phyloP scores from a whole-genome alignment of 2,113 vertebrate species.

The Cromileptes altivelis region DNA sequence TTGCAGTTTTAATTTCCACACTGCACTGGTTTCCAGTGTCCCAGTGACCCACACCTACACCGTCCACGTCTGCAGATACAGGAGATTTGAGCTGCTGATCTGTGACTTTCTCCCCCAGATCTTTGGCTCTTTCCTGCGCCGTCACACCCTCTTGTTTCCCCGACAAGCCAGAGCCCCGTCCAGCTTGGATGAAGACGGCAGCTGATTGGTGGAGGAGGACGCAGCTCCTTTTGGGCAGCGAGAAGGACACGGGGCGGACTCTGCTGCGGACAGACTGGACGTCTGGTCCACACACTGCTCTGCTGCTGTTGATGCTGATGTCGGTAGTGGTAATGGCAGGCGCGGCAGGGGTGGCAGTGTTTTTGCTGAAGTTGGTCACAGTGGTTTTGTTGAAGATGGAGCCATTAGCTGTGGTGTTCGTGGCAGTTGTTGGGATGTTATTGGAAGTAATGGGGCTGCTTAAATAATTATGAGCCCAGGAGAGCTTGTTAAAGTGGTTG shows the following conservation, averaged over 20 bases:
- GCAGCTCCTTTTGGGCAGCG: constrained; percentile 77
- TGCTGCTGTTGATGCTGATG: background rate
- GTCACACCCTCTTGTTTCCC: constrained; percentile 41
- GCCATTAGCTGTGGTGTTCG: background rate
- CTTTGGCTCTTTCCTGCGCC: constrained; percentile 34
- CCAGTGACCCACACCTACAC: constrained; percentile 20
- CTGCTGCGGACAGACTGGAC: constrained; percentile 28
- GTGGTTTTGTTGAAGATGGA: constrained; percentile 27
- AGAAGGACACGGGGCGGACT: constrained; percentile 78
- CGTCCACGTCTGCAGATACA: constrained; percentile 13
- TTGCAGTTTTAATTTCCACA: constrained; percentile 45
- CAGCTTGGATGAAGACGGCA: constrained; percentile 75
- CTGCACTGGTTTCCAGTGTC: constrained; percentile 57
- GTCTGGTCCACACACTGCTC: background rate
- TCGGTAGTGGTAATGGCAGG: background rate
- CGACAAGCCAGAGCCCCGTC: constrained; percentile 29
- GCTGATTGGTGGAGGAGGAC: constrained; percentile 78
- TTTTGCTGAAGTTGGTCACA: background rate
- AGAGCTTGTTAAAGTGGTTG: constrained; percentile 56
- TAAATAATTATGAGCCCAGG: constrained; percentile 52
- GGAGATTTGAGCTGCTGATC: constrained; percentile 48
- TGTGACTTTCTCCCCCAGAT: constrained; percentile 17
- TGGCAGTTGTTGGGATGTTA: constrained; percentile 30
- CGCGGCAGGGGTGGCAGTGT: background rate
- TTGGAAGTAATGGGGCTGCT: constrained; percentile 29